phyloP scores from a whole-genome alignment of 1,140 invertebrate genomes.

The Olivierus martensii region DNA sequence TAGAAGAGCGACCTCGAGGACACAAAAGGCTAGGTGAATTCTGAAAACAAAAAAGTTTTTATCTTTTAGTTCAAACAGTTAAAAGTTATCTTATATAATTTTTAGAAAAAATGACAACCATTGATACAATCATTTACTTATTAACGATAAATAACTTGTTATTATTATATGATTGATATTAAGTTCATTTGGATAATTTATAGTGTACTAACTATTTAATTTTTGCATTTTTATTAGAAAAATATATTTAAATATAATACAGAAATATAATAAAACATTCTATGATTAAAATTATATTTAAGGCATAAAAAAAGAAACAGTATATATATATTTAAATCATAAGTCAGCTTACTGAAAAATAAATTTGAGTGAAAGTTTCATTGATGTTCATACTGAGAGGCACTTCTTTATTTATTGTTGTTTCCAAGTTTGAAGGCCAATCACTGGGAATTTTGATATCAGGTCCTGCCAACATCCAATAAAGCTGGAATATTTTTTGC shows the following conservation, averaged over 20 bases:
- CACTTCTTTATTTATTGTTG: constrained; percentile 54
- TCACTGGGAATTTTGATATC: constrained; percentile 46
- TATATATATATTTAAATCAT: neutral
- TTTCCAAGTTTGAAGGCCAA: constrained; percentile 58
- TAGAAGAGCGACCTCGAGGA: constrained; percentile 59
- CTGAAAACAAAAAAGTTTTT: constrained; percentile 48
- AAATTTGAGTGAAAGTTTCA: constrained; percentile 45
- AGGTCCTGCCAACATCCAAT: constrained; percentile 63
- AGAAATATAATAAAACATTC: constrained; percentile 1
- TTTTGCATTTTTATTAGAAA: too few relatives aligned
- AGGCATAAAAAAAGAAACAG: too few relatives aligned
- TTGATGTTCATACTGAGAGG: constrained; percentile 56
- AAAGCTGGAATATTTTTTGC: constrained; percentile 81
- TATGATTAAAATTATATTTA: too few relatives aligned
- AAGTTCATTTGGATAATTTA: too few relatives aligned
- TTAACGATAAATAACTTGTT: too few relatives aligned
- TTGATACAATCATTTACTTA: too few relatives aligned
- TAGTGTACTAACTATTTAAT: too few relatives aligned
- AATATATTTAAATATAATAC: constrained; percentile 5
- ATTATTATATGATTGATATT: too few relatives aligned
- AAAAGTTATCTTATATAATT: too few relatives aligned
- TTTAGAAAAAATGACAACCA: too few relatives aligned
- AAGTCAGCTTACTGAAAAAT: constrained; percentile 52
- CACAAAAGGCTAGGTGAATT: constrained; percentile 83
- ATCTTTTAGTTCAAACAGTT: too few relatives aligned